These are phyloP conservation scores for Hemicentrotus pulcherrimus DNA, from an alignment of 35 echinoderm and acorn worm genomes.

Conservation along the genomic window DNA sequence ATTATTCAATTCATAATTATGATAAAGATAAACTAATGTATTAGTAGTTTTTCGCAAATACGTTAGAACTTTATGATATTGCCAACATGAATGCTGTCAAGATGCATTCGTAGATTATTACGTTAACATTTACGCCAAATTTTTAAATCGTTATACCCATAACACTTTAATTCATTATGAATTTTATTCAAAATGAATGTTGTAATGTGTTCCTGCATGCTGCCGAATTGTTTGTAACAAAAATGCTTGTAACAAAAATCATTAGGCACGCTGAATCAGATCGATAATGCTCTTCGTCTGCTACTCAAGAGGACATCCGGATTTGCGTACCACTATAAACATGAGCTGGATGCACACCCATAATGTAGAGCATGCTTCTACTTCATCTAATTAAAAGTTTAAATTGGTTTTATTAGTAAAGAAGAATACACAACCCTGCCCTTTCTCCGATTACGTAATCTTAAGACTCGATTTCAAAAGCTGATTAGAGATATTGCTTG, in stretches of 20 bases:
- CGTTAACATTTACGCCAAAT: no score
- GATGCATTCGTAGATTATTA: no score
- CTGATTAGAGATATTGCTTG: background rate
- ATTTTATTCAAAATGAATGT: background rate
- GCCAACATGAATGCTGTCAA: no score
- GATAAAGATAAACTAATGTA: no score
- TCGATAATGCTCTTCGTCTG: background rate
- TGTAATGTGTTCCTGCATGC: no score
- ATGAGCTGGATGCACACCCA: background rate
- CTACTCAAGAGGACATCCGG: background rate
- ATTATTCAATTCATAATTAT: no score
- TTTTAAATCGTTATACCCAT: background rate
- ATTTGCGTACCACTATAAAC: background rate
- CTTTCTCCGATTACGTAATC: background rate
- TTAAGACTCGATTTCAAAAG: constrained; percentile 1
- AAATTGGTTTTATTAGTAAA: background rate
- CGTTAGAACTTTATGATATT: no score
- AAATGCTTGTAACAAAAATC: background rate
- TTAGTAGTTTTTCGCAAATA: no score
- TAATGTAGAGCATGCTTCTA: background rate
- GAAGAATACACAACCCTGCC: background rate
- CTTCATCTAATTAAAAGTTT: background rate
- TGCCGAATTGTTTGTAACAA: background rate
- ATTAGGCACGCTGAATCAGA: background rate
- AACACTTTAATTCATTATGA: background rate